A percentile compares a stretch with the other conserved stretches of the same genome.
Evolutionary conservation across 23 tunicate species (phyloP).

Genomic region (Halocynthia aurantium): DNA sequence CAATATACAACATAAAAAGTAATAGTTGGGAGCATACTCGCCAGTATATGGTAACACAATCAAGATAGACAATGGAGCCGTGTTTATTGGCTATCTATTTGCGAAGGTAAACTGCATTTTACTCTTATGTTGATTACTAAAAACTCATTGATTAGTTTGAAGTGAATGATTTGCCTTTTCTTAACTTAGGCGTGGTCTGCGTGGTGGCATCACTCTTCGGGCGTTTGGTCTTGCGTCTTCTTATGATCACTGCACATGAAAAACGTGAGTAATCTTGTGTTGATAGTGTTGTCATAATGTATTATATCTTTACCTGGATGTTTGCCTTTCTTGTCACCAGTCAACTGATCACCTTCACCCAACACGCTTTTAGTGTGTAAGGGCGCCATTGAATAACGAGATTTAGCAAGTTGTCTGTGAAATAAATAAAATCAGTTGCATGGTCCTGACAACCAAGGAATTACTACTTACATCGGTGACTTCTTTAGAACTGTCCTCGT

Average conservation of each 20-base stretch:
- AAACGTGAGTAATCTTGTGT: background rate
- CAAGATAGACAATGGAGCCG: too few relatives aligned
- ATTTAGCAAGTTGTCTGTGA: background rate
- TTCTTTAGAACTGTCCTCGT: too few relatives aligned
- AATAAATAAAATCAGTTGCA: too few relatives aligned
- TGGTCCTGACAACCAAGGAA: too few relatives aligned
- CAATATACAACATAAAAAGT: too few relatives aligned
- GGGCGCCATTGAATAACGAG: slow-evolving; percentile 82
- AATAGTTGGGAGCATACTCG: too few relatives aligned
- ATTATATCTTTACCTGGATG: slow-evolving; percentile 49
- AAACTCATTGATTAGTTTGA: too few relatives aligned
- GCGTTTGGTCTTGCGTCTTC: slow-evolving; percentile 35
- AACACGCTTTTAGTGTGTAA: slow-evolving; percentile 67
- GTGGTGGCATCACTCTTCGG: slow-evolving; percentile 46
- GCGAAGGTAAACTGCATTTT: too few relatives aligned
- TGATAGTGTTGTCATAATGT: background rate
- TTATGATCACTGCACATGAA: slow-evolving; percentile 31
- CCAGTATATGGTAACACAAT: too few relatives aligned
- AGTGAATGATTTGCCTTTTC: background rate
- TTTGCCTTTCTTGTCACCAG: slow-evolving; percentile 60
- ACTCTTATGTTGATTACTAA: too few relatives aligned
- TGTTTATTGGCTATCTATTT: too few relatives aligned
- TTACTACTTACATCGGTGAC: too few relatives aligned
- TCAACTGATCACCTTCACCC: slow-evolving; percentile 54
- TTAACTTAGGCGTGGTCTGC: slow-evolving; percentile 50